Base-by-base conservation (phyloP, 2,888 invertebrate genomes). In the Drosophila aldrichi region DNA sequence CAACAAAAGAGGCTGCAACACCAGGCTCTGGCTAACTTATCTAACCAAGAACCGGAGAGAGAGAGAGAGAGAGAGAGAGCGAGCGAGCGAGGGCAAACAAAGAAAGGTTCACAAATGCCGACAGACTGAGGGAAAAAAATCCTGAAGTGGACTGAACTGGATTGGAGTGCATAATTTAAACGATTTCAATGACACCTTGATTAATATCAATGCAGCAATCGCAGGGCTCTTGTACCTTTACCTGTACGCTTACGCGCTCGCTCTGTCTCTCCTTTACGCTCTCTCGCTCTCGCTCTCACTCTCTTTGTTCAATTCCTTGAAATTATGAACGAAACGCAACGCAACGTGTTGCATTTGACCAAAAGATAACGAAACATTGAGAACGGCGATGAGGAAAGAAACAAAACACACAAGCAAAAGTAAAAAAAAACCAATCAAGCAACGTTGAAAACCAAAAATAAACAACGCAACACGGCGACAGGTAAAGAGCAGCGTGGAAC, bases 171-270 rank as follows among this genome's bases (percentile, higher is more conserved):
- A 89, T 90, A 90, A 90, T 89, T 90, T 91, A 91, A 91, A 91
- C 90, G 88, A 91, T 91, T 91, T 89, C 90, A 91, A 90, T 91
- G 91, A 91, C 91, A 91, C 91, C 87, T 90, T 91, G 91, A 91
- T 91, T 91, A 91, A 91, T 91, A 91, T 91, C 89, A 91, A 55
- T 55, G 25, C 67, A 86, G 82, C 71, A 34, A 73, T 82, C 82
- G 58, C 55, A 40, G 12, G 38, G 40, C 18, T 40, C 18, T 40
- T 54, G 51, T n/a, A n/a, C n/a, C 62, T 59, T 61, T 73, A 67
- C 77, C 77, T 77, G 66, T 76, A 72, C 57, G 44, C 52, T n/a
- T 36, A 29, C 70, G 14, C 51, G 14, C 52, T 40, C 36, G 16
- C 34, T 16, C 10, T 48, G 51, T 48, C 48, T 46, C 58, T 14